Evolutionary conservation across 2,797 vertebrate genomes (phyloP), one percentile per base, ranked within the genome.

Genomic region (Gymnoscopelus microlampas): DNA sequence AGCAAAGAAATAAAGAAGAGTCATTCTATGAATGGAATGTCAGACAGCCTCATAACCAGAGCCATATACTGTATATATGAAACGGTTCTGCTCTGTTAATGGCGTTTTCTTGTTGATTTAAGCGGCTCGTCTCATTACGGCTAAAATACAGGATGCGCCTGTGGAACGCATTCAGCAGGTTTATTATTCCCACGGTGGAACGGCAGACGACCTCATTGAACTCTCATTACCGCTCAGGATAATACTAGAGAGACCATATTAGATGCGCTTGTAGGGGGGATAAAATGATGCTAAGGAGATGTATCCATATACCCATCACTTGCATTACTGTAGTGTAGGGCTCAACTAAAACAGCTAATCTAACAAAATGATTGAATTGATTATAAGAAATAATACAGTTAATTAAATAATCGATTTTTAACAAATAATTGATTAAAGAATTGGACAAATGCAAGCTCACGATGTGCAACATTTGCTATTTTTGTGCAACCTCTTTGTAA

Each of bases 1-100:
- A 35, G 62, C 12, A 19, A 50, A 60, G 48, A 59, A 5, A 67
- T 9, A 44, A 3, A 44, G 72, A 24, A 0, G 23, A 71, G 86
- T 78, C 84, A 74, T 78, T 49, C 77, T 64, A 23, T n/a, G 53
- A 53, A 71, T 68, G 74, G 77, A 80, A 82, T 71, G 73, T 71
- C 69, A 80, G 73, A 74, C 61, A 64, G 53, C 47, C 73, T 77
- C 66, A 56, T 51, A 76, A 50, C 55, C 26, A 57, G 53, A 57
- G 55, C 26, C 55, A 13, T 29, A 57, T 13, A 13, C 11, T 44
- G 39, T 44, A 44, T 44, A n/a, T 26, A 3, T 26, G 15, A 54
- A 3, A 19, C 9, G 3, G 53, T 26, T 47, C 39, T 44, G n/a
- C 24, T 49, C 39, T 29, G 23, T 39, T 56, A 39, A 67, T 35